Percentiles rank a stretch among this genome's conserved stretches.
These are phyloP conservation scores for Andrena bicolor DNA, from an alignment of 2,888 invertebrate species.

Conservation along the genomic window DNA sequence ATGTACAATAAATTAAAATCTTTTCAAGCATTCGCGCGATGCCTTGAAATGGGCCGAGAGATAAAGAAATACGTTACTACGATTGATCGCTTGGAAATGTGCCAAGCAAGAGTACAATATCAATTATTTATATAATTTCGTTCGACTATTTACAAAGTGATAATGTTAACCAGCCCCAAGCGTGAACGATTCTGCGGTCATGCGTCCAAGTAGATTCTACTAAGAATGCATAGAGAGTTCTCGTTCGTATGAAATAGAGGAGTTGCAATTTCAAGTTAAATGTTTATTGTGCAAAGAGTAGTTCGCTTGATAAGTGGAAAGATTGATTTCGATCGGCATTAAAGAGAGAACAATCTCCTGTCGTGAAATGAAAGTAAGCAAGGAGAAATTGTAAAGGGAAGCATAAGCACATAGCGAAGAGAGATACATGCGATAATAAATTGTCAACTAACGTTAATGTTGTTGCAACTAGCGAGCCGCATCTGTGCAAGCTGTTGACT, in stretches of 20 bases:
- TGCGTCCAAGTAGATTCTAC: constrained; percentile 20
- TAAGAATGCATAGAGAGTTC: neutral
- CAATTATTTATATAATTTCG: constrained; percentile 31
- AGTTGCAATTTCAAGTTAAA: neutral
- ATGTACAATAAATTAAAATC: constrained; percentile 45
- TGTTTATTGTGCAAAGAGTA: neutral
- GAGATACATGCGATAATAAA: constrained; percentile 57
- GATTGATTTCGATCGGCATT: constrained; percentile 3
- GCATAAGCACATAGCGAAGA: constrained; percentile 43
- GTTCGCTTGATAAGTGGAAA: neutral
- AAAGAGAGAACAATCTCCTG: constrained; percentile 62
- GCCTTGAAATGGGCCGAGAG: constrained; percentile 17
- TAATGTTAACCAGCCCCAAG: constrained; percentile 2
- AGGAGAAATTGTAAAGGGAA: constrained; percentile 51
- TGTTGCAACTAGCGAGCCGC: constrained; percentile 94
- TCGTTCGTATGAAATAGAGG: neutral
- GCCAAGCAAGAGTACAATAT: constrained; percentile 26
- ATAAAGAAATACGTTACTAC: neutral
- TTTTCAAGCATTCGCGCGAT: constrained; percentile 21
- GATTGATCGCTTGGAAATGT: constrained; percentile 12
- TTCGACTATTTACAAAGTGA: constrained; percentile 37
- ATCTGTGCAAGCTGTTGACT: constrained; percentile 93
- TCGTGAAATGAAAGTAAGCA: constrained; percentile 67
- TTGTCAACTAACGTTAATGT: constrained; percentile 90
- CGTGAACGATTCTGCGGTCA: constrained; percentile 28